Conservation (phyloP, 2,888 invertebrate genomes). For the Phorcus lineatus region DNA sequence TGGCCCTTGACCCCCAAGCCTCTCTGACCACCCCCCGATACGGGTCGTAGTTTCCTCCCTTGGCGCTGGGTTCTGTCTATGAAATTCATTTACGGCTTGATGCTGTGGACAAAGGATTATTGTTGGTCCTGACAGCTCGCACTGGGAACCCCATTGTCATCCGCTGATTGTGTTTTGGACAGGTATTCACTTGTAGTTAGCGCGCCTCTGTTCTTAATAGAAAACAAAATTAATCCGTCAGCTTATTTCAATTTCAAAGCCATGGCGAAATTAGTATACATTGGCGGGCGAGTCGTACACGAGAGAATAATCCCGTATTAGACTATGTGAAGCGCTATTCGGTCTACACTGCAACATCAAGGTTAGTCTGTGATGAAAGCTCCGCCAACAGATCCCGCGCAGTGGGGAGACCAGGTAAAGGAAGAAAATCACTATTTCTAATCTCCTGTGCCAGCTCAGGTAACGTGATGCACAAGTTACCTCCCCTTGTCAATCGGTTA, state of each 20-base stretch:
- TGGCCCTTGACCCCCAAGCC: constrained; percentile 16
- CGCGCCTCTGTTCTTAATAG: constrained; percentile 31
- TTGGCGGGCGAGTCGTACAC: constrained; percentile 11
- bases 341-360: background rate
- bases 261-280: constrained; percentile 27
- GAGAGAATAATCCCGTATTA: constrained; percentile 13
- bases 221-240: constrained; percentile 38
- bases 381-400: background rate
- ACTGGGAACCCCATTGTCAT: constrained; percentile 23
- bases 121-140: constrained; percentile 25
- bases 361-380: constrained; percentile 9
- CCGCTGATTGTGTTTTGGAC: constrained; percentile 33
- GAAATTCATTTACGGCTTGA: constrained; percentile 31
- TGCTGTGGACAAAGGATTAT: background rate
- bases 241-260: constrained; percentile 37
- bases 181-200: constrained; percentile 29
- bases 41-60: constrained; percentile 19
- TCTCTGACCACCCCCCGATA: background rate
- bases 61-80: constrained; percentile 18
- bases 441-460: constrained; percentile 6
- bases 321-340: background rate
- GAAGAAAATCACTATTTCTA: constrained; percentile 11
- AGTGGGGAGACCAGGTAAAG: background rate
- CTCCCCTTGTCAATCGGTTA: background rate
- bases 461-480: background rate